A percentile compares a stretch with the other conserved stretches of the same genome.
phyloP scores from a whole-genome alignment of 2,888 invertebrate genomes.

The Cordilura impudica region DNA sequence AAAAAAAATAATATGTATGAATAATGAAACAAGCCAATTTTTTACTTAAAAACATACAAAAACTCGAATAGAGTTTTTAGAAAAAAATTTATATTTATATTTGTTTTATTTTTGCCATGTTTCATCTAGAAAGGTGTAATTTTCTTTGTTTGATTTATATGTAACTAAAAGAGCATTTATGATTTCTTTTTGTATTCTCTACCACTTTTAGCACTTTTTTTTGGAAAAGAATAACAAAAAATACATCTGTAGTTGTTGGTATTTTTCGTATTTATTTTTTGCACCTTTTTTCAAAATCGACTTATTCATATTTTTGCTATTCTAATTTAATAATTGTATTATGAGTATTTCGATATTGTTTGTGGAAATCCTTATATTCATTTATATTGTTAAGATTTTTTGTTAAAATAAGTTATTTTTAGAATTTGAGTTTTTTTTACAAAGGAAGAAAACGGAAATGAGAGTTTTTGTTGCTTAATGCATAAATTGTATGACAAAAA shows the following conservation, averaged over 20 bases:
- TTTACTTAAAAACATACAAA: slow-evolving; percentile 52
- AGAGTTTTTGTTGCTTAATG: slow-evolving; percentile 31
- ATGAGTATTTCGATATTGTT: slow-evolving; percentile 34
- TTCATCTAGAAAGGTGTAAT: slow-evolving; percentile 56
- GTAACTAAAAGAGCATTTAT: slow-evolving; percentile 47
- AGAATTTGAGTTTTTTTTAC: not conserved
- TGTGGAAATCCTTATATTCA: slow-evolving; percentile 35
- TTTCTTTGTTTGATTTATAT: slow-evolving; percentile 21
- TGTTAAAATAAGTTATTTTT: not conserved
- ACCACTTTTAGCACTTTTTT: slow-evolving; percentile 30
- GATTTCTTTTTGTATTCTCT: not conserved
- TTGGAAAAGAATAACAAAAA: not conserved
- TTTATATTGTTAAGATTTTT: slow-evolving; percentile 20
- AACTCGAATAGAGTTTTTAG: slow-evolving; percentile 27
- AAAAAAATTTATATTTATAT: not conserved
- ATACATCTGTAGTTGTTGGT: slow-evolving; percentile 32
- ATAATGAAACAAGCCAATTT: slow-evolving; percentile 59
- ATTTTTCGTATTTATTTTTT: slow-evolving; percentile 43
- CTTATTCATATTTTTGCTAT: slow-evolving; percentile 21
- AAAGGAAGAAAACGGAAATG: slow-evolving; percentile 49
- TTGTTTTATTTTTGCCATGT: not conserved
- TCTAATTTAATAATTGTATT: slow-evolving; percentile 47
- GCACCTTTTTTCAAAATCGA: slow-evolving; percentile 38
- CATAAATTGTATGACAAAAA: not conserved
- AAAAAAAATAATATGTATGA: slow-evolving; percentile 19